A percentile compares a stretch with the other conserved stretches of the same genome.
These are phyloP conservation scores for Sanderia malayensis DNA, from an alignment of 30 jellyfish, hydroid and myxozoan genomes.

Conservation along the genomic window DNA sequence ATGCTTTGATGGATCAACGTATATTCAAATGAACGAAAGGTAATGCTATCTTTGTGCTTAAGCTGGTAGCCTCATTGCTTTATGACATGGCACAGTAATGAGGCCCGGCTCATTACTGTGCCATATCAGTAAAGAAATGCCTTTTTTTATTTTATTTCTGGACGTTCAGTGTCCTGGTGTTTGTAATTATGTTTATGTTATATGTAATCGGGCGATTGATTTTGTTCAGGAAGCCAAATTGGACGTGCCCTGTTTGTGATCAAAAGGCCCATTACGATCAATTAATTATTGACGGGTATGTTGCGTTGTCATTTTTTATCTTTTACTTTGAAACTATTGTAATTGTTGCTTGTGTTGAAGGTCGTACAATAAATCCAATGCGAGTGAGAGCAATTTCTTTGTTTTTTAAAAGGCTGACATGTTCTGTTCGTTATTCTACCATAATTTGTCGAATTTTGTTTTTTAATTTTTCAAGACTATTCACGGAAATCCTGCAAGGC, in stretches of 20 bases:
- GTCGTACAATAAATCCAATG: not conserved
- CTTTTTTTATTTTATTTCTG: too few relatives aligned
- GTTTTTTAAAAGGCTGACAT: too few relatives aligned
- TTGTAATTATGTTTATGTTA: too few relatives aligned
- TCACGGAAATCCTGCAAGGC: slow-evolving; percentile 66
- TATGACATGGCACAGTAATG: not conserved
- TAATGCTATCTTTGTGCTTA: not conserved
- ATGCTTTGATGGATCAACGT: slow-evolving; percentile 86
- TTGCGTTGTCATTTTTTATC: too few relatives aligned
- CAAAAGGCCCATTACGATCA: slow-evolving; percentile 81
- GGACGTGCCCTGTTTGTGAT: slow-evolving; percentile 99
- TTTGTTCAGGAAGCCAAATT: slow-evolving; percentile 92
- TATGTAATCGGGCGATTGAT: too few relatives aligned
- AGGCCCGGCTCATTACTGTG: too few relatives aligned
- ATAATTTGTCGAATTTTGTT: too few relatives aligned
- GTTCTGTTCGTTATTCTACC: too few relatives aligned
- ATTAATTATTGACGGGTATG: slow-evolving; percentile 92
- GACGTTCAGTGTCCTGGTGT: too few relatives aligned
- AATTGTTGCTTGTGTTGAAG: slow-evolving; percentile 1
- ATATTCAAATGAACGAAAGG: slow-evolving; percentile 94
- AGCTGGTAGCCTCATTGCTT: not conserved
- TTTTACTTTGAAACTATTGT: too few relatives aligned
- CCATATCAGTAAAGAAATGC: too few relatives aligned
- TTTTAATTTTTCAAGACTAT: slow-evolving; percentile 54
- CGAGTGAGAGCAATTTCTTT: too few relatives aligned